Evolutionary conservation across 2,797 vertebrate genomes (phyloP).

Genomic region (Apogon hyalosoma): DNA sequence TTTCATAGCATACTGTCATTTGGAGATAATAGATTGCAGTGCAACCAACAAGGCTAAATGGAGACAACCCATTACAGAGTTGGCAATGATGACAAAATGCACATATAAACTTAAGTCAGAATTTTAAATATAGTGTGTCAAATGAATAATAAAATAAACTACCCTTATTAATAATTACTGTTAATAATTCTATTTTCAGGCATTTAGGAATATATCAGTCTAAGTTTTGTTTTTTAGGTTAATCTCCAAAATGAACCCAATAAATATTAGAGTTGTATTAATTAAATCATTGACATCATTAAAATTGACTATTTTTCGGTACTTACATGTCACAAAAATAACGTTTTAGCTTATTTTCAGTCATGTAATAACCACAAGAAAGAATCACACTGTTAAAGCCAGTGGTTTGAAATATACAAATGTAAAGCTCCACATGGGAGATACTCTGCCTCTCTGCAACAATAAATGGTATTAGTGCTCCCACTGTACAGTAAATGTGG

Average conservation of each 20-base stretch:
- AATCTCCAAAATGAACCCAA: too few relatives aligned
- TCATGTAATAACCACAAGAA: background rate
- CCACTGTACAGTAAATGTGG: slow-evolving; percentile 1
- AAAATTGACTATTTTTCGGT: background rate
- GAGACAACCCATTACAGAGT: background rate
- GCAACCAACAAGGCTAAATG: background rate
- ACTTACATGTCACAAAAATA: background rate
- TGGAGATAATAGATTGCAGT: slow-evolving; percentile 1
- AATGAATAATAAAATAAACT: background rate
- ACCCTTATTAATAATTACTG: background rate
- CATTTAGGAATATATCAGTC: slow-evolving; percentile 5
- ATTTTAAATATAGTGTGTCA: slow-evolving; percentile 2
- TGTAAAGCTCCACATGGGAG: background rate
- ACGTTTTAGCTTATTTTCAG: background rate
- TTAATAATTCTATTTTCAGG: background rate
- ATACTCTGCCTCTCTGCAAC: slow-evolving; percentile 6
- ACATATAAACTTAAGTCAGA: background rate
- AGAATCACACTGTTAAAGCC: background rate
- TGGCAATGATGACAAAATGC: background rate
- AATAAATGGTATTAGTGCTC: slow-evolving; percentile 18
- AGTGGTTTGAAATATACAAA: background rate
- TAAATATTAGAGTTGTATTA: background rate
- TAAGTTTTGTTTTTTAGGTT: background rate
- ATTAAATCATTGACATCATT: background rate
- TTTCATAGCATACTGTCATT: background rate